Conservation (phyloP, 2,888 invertebrate species). For the Leistus spinibarbis region DNA sequence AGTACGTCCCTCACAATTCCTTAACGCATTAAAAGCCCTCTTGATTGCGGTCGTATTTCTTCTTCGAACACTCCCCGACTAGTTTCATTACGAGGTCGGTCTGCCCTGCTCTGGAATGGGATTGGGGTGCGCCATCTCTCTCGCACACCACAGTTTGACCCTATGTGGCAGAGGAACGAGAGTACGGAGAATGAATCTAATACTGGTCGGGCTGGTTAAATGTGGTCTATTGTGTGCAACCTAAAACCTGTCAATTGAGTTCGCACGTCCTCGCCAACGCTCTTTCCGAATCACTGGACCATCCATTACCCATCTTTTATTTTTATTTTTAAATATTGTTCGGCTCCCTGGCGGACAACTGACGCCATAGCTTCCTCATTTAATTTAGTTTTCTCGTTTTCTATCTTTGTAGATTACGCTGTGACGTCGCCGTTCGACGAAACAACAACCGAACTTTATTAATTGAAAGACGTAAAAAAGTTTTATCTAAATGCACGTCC, state of each 20-base stretch:
- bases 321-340: conserved; percentile 5
- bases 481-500: conserved; percentile 37
- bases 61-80: conserved; percentile 44
- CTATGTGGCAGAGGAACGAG: neutral
- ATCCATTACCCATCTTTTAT: neutral
- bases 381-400: neutral
- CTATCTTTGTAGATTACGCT: neutral
- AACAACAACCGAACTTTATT: conserved; percentile 27
- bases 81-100: conserved; percentile 32
- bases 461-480: conserved; percentile 39
- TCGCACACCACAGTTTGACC: neutral
- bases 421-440: conserved; percentile 1
- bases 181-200: neutral
- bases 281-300: neutral
- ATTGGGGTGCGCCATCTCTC: neutral
- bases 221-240: conserved; percentile 53
- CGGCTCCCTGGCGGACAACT: too few relatives aligned
- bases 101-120: conserved; percentile 1
- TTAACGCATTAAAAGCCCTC: conserved; percentile 55
- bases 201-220: conserved; percentile 47
- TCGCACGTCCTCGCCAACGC: neutral
- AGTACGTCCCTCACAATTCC: conserved; percentile 54
- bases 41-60: conserved; percentile 57
- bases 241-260: conserved; percentile 53
- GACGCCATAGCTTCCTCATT: neutral